These are phyloP conservation scores for Drosophila bocqueti DNA, from an alignment of 1,140 invertebrate genomes.

Conservation along the genomic window DNA sequence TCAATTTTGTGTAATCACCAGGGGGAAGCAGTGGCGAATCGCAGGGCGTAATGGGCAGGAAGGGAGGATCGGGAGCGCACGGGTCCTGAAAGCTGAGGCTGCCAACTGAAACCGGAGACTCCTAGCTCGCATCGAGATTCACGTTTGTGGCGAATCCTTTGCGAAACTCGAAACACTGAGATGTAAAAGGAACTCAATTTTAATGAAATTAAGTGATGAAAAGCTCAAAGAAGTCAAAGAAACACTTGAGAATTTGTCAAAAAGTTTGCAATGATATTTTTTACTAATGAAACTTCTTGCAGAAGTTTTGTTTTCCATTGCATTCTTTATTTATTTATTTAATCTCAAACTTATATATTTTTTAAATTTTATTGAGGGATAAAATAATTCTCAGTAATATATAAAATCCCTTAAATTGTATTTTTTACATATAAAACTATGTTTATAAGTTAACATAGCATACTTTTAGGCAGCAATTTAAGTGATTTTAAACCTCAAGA, in stretches of 20 bases:
- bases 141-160: constrained; percentile 71
- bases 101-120: constrained; percentile 39
- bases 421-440: background rate
- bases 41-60: constrained; percentile 2
- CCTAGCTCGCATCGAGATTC: constrained; percentile 44
- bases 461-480: background rate
- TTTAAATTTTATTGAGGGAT: no score
- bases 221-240: no score
- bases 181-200: background rate
- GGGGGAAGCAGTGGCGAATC: constrained; percentile 10
- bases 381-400: background rate
- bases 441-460: background rate
- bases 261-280: background rate
- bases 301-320: no score
- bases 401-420: background rate
- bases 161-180: constrained; percentile 9
- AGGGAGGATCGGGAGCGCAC: background rate
- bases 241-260: no score
- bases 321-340: no score
- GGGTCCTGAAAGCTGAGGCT: constrained; percentile 17
- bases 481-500: background rate
- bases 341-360: no score
- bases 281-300: background rate
- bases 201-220: background rate
- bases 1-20: constrained; percentile 80